Evolutionary conservation across 2,888 invertebrate species (phyloP).

Genomic region (Pherbina coryleti): DNA sequence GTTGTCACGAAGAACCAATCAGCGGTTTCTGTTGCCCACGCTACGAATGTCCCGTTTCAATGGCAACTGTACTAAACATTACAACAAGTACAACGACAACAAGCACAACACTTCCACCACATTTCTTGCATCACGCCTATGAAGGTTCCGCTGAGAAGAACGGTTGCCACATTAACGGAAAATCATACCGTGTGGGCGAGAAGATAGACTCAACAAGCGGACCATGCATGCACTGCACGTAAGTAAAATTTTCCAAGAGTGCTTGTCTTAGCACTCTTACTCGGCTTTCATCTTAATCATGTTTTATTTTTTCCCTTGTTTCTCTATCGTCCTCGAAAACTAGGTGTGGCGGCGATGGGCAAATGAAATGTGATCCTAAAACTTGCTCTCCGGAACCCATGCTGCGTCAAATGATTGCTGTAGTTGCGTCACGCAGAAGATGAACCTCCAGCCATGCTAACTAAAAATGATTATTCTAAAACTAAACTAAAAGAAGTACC

Average conservation of each 20-base stretch:
- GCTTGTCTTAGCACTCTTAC: not conserved
- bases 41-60: conserved; percentile 92
- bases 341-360: conserved; percentile 92
- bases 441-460: conserved; percentile 72
- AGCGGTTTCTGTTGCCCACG: conserved; percentile 95
- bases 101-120: conserved; percentile 86
- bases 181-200: conserved; percentile 88
- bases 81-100: conserved; percentile 91
- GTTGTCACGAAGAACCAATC: conserved; percentile 92
- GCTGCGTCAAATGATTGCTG: conserved; percentile 90
- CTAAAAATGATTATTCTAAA: conserved; percentile 63
- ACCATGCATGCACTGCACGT: conserved; percentile 95
- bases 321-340: not conserved
- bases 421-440: conserved; percentile 81
- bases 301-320: not conserved
- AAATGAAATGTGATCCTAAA: conserved; percentile 95
- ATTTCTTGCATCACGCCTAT: conserved; percentile 84
- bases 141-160: conserved; percentile 76
- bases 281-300: not conserved
- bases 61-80: conserved; percentile 84
- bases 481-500: conserved; percentile 55
- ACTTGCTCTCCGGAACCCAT: conserved; percentile 91
- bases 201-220: conserved; percentile 87
- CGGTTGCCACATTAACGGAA: conserved; percentile 89
- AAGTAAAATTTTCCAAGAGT: conserved; percentile 70